Base-by-base conservation (phyloP, 2,888 invertebrate genomes). In the Pilophorus perplexus region DNA sequence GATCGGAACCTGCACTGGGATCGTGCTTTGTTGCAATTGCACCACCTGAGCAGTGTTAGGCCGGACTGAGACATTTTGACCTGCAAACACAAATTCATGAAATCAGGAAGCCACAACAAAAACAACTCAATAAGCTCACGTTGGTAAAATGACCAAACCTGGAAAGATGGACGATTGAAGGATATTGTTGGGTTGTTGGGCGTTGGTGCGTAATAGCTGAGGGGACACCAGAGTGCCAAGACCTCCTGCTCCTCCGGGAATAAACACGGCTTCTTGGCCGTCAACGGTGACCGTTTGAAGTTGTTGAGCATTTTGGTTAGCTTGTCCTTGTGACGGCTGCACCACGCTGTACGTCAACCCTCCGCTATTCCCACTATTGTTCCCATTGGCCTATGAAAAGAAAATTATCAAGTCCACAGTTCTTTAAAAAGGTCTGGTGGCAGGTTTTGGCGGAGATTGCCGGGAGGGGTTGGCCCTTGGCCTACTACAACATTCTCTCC, bases 271-370 rank as follows among this genome's bases (percentile, higher is more conserved):
- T 74, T 95, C 93, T 75, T 94, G 93, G 0, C 93, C 93, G 76
- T 95, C 94, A 18, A 94, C 88, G 18, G 90, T 93, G 64, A 95
- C 89, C 0, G 93, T 89, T 77, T 94, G 94, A 85, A 93, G 88
- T 27, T 66, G 66, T 14, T 64, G 64, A 4, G 18, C 40, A 4
- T 25, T 38, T 27, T 37, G 38, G 37, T 42, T 60, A 4, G 23
- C 16, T 27, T 52, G 50, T 1, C 37, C n/a, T 3, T 28, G 18
- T 25, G 28, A 52, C 20, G 59, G 14, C 4, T 90, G 89, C 59
- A 84, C 88, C 74, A 89, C 85, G 18, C 67, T 69, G n/a, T 38
- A 52, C 33, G 60, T 60, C 38, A 52, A 52, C 27, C 60, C 27
- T 16, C 57, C 52, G 16, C 38, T 55, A 62, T 67, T 70, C 37